Evolutionary conservation across 2,797 vertebrate genomes (phyloP).

Genomic region (Xenops minutus): DNA sequence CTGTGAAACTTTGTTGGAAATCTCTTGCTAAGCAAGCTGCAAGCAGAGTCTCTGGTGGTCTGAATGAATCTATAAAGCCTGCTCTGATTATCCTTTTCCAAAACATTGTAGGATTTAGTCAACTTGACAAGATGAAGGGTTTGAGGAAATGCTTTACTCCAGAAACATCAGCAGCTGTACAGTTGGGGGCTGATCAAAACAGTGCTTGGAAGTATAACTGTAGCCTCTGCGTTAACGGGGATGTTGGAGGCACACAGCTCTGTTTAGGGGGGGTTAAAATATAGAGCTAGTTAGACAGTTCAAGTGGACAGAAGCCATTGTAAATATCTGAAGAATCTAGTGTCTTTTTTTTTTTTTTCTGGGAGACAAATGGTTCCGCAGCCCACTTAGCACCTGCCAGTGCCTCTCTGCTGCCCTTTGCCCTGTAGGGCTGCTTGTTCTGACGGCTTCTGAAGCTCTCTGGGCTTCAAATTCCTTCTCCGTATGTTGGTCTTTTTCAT

Average conservation of each 20-base stretch:
- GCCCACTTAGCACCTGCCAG: constrained; percentile 58
- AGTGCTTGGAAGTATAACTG: background rate
- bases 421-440: constrained; percentile 6
- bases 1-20: background rate
- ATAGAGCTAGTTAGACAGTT: background rate
- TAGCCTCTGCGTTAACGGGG: background rate
- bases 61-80: background rate
- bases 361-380: constrained; percentile 47
- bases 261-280: background rate
- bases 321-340: constrained; percentile 1
- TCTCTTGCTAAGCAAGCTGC: background rate
- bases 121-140: background rate
- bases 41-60: background rate
- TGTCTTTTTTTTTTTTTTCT: background rate
- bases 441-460: constrained; percentile 6
- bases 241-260: background rate
- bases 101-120: constrained; percentile 13
- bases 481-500: constrained; percentile 39
- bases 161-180: background rate
- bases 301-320: background rate
- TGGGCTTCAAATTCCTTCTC: constrained; percentile 49
- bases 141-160: constrained; percentile 11
- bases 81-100: background rate
- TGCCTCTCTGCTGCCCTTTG: constrained; percentile 44
- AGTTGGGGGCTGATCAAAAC: background rate